Evolutionary conservation across 2,888 invertebrate species (phyloP), one percentile per base, ranked within the genome.

Genomic region (Dichetophora obliterata): DNA sequence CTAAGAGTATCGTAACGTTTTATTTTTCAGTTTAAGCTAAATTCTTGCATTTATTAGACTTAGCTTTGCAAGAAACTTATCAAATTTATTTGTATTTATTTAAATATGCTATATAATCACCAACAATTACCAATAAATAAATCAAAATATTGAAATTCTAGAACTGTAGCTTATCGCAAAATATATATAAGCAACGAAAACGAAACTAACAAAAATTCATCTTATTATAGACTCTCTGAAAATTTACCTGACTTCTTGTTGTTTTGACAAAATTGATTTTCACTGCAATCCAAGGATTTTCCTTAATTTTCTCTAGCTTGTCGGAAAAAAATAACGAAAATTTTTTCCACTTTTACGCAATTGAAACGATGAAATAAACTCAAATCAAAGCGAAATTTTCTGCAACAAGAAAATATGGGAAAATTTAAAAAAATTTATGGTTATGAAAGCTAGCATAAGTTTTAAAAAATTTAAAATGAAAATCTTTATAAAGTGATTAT

Each of bases 71-170:
- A 37, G 14, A 43, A 11, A 43, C 43, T 43, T 43, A 43, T 43
- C 43, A 43, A 14, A 43, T 43, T 43, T 43, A 43, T 43, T 43
- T 43, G 14, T 43, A 43, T 43, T 43, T 43, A 1, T 14, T 43
- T 43, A 11, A 11, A 11, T 43, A 43, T 11, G 43, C 14, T 43
- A 43, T 14, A 43, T 11, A 43, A 43, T 43, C 6, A 22, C 22
- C 9, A 59, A 59, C 57, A 59, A 24, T 24, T 27, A 19, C 8
- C 27, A 74, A 65, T 66, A 74, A 59, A 72, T 43, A 59, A 59
- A 72, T 31, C 37, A 70, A 72, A 59, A 43, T 24, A 59, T 59
- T 9, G 57, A 59, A 59, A 24, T 59, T 24, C 22, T 24, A 14
- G 57, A 59, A 24, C 6, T 14, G n/a, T n/a, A n/a, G 22, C 57